Conservation (phyloP, 1,140 invertebrate species). For the Nomia melanderi region DNA sequence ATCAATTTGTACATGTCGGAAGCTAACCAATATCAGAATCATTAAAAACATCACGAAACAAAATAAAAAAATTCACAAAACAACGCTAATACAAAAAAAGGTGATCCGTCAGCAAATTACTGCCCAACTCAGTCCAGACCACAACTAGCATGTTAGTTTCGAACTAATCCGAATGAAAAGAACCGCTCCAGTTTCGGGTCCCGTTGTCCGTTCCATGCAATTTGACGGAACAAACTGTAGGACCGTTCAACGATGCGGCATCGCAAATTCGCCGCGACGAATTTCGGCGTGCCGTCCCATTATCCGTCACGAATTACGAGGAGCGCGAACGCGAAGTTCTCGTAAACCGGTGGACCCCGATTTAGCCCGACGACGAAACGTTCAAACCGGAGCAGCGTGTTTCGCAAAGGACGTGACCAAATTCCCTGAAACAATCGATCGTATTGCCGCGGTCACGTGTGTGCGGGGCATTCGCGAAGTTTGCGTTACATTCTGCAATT, state of each 20-base stretch:
- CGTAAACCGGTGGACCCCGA: not conserved
- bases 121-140: no score
- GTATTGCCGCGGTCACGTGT: not conserved
- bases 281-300: not conserved
- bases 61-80: no score
- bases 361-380: not conserved
- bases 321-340: not conserved
- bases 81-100: no score
- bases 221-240: conserved; percentile 36
- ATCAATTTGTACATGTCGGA: no score
- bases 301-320: conserved; percentile 42
- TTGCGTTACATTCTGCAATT: conserved; percentile 3
- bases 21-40: no score
- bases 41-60: no score
- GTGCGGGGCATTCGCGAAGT: not conserved
- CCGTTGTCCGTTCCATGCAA: conserved; percentile 38
- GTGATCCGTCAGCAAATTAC: no score
- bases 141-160: no score
- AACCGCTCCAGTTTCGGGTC: not conserved
- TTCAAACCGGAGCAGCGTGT: not conserved
- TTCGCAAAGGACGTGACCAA: not conserved
- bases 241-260: conserved; percentile 19
- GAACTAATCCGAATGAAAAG: no score
- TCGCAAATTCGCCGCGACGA: conserved; percentile 44
- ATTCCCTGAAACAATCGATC: conserved; percentile 36